Evolutionary conservation across 2,888 invertebrate genomes (phyloP).

Genomic region (Yponomeuta sedellus): DNA sequence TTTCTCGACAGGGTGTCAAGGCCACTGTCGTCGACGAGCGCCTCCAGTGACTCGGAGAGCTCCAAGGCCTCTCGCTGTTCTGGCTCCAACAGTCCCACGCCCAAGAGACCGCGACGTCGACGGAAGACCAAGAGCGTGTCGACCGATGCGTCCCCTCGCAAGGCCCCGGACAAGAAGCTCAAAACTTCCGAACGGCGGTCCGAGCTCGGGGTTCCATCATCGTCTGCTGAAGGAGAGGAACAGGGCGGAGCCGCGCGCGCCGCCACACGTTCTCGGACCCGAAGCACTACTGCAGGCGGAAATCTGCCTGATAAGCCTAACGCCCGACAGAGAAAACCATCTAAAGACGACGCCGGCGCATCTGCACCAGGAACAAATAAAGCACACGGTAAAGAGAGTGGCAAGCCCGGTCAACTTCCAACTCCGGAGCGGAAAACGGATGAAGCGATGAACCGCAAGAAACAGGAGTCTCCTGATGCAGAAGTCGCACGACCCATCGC

Average conservation of each 20-base stretch:
- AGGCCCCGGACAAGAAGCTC: conserved; percentile 88
- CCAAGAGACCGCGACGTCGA: conserved; percentile 60
- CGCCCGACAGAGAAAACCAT: conserved; percentile 69
- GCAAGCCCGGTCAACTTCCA: conserved; percentile 77
- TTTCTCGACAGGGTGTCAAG: conserved; percentile 87
- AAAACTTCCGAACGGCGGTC: conserved; percentile 89
- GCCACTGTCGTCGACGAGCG: conserved; percentile 79
- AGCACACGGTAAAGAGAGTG: conserved; percentile 71
- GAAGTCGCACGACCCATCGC: neutral
- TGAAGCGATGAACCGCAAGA: conserved; percentile 73
- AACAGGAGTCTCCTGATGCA: conserved; percentile 16
- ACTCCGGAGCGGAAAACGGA: conserved; percentile 79
- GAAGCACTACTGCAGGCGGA: conserved; percentile 82
- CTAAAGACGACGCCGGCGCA: conserved; percentile 56
- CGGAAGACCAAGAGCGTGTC: conserved; percentile 59
- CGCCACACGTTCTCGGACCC: conserved; percentile 79
- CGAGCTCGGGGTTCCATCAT: conserved; percentile 82
- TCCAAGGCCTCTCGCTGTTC: conserved; percentile 58
- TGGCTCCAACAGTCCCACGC: conserved; percentile 57
- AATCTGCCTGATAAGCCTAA: conserved; percentile 79
- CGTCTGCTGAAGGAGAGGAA: conserved; percentile 87
- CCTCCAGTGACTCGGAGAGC: conserved; percentile 78
- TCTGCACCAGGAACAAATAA: conserved; percentile 49
- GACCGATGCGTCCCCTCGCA: conserved; percentile 20
- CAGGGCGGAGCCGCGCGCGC: conserved; percentile 69